A percentile compares a stretch with the other conserved stretches of the same genome.
These are phyloP conservation scores for Leuciscus waleckii DNA, from an alignment of 2,797 vertebrate genomes.

Conservation along the genomic window DNA sequence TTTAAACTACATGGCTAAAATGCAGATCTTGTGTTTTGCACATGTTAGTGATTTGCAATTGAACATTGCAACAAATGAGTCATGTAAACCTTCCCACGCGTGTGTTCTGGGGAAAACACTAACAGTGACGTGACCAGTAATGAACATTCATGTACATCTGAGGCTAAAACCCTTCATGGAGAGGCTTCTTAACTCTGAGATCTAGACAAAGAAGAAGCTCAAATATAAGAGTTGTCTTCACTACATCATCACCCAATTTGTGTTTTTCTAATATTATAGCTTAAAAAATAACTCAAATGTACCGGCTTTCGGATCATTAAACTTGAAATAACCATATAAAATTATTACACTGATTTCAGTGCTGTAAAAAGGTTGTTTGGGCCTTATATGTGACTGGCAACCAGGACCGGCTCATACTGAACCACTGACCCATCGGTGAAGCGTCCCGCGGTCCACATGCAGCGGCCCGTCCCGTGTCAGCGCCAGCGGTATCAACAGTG, in stretches of 20 bases:
- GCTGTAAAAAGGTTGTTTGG: neutral
- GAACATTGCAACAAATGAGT: neutral
- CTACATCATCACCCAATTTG: neutral
- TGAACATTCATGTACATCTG: neutral
- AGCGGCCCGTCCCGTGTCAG: neutral
- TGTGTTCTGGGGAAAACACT: neutral
- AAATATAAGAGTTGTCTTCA: neutral
- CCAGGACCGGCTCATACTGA: neutral
- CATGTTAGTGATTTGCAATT: neutral
- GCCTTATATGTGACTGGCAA: neutral
- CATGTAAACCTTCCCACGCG: neutral
- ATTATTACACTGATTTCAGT: neutral
- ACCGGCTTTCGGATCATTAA: neutral
- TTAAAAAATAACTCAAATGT: neutral
- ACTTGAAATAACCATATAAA: neutral
- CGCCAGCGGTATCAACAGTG: neutral
- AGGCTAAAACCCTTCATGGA: neutral
- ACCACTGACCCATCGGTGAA: neutral
- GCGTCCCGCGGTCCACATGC: neutral
- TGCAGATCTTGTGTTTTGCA: neutral
- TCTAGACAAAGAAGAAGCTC: neutral
- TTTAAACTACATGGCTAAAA: constrained; percentile 9
- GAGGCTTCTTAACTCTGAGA: neutral
- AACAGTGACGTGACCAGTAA: neutral
- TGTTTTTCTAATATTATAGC: neutral